phyloP scores from a whole-genome alignment of 92 coral and sea anemone genomes.

The Zoanthus gigantus region DNA sequence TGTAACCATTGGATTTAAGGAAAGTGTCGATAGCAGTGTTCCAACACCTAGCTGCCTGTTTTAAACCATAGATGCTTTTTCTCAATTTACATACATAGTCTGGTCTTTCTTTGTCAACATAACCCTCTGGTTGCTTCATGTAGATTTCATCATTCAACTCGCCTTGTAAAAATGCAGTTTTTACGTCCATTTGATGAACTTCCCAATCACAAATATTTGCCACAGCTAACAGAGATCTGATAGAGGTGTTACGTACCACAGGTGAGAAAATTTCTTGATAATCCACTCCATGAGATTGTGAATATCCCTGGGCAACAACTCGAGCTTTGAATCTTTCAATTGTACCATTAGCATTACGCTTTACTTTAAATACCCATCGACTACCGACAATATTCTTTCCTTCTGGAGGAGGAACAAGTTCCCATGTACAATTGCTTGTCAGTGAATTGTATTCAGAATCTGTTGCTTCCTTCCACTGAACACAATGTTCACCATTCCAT shows the following conservation, averaged over 20 bases:
- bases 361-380: background rate
- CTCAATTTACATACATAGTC: slow-evolving; percentile 27
- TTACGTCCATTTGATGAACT: slow-evolving; percentile 44
- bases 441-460: slow-evolving; percentile 16
- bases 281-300: slow-evolving; percentile 41
- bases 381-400: background rate
- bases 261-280: background rate
- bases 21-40: slow-evolving; percentile 57
- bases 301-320: slow-evolving; percentile 49
- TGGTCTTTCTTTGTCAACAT: background rate
- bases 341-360: background rate
- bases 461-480: slow-evolving; percentile 39
- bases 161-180: background rate
- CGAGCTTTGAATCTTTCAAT: background rate
- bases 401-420: slow-evolving; percentile 58
- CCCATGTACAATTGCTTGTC: slow-evolving; percentile 24
- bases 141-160: slow-evolving; percentile 32
- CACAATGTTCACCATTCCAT: slow-evolving; percentile 18
- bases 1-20: slow-evolving; percentile 57
- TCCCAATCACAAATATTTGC: slow-evolving; percentile 65
- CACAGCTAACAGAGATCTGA: slow-evolving; percentile 66
- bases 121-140: slow-evolving; percentile 49
- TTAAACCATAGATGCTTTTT: slow-evolving; percentile 66
- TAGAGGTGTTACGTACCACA: background rate
- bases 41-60: slow-evolving; percentile 69